Evolutionary conservation across 2,797 vertebrate genomes (phyloP).

Genomic region (Sphaeramia orbicularis): DNA sequence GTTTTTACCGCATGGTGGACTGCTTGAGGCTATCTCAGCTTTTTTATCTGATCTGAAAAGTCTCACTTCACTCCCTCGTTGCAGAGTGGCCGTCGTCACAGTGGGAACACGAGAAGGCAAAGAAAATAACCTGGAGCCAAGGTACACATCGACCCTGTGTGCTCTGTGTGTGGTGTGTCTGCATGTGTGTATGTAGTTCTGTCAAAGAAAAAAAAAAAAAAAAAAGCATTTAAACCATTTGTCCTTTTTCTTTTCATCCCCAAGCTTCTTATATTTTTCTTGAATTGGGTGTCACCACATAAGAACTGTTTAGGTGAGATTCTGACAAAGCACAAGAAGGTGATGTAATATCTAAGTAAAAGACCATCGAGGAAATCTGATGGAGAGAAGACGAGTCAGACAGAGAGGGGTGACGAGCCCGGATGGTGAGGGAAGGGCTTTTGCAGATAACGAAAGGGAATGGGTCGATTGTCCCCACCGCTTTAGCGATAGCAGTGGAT

Average conservation of each 20-base stretch:
- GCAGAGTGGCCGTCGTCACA: constrained; percentile 26
- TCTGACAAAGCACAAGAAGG: constrained; percentile 26
- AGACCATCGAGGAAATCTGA: constrained; percentile 29
- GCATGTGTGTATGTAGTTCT: constrained; percentile 5
- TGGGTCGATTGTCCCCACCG: constrained; percentile 77
- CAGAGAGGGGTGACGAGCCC: constrained; percentile 38
- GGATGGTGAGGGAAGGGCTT: constrained; percentile 60
- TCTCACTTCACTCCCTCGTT: constrained; percentile 27
- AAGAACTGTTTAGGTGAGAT: constrained; percentile 29
- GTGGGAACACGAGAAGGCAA: constrained; percentile 40
- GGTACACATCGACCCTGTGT: constrained; percentile 25
- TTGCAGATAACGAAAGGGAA: constrained; percentile 76
- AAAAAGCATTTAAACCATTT: constrained; percentile 5
- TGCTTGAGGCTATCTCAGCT: constrained; percentile 28
- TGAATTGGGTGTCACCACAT: constrained; percentile 32
- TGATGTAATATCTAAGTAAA: constrained; percentile 44
- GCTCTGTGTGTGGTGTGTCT: constrained; percentile 4
- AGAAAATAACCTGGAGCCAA: constrained; percentile 59
- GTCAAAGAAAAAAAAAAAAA: constrained; percentile 5
- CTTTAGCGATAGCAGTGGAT: constrained; percentile 74
- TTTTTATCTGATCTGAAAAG: constrained; percentile 45
- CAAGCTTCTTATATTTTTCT: constrained; percentile 41
- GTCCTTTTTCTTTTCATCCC: constrained; percentile 35
- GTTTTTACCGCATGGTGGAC: constrained; percentile 19
- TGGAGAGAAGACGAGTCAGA: constrained; percentile 31